Evolutionary conservation across 2,113 vertebrate genomes (phyloP).

Genomic region (Diglossa brunneiventris): DNA sequence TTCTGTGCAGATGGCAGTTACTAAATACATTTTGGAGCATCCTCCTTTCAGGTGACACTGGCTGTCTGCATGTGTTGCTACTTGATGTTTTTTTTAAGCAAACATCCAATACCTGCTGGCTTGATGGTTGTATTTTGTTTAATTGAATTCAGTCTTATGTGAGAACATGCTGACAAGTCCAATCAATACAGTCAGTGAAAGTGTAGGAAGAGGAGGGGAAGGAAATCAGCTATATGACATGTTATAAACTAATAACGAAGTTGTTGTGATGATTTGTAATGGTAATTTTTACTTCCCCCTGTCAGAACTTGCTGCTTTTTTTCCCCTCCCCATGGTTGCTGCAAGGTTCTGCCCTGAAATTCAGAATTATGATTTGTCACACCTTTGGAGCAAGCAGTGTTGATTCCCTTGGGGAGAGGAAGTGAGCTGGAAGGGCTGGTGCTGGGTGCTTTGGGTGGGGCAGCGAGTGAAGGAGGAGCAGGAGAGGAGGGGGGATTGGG

Average conservation of each 20-base stretch:
- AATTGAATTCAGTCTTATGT: not conserved
- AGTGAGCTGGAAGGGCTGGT: slow-evolving; percentile 46
- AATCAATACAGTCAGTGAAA: slow-evolving; percentile 18
- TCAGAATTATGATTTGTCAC: not conserved
- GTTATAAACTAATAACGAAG: not conserved
- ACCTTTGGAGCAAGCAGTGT: not conserved
- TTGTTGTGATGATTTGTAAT: not conserved
- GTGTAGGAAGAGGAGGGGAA: not conserved
- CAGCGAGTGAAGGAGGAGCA: not conserved
- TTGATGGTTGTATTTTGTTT: not conserved
- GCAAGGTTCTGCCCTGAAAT: slow-evolving; percentile 21
- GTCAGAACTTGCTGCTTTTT: not conserved
- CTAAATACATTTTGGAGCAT: not conserved
- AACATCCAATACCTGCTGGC: not conserved
- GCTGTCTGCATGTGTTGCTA: not conserved
- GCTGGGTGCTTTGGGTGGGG: slow-evolving; percentile 57
- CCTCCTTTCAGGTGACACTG: not conserved
- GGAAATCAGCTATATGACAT: not conserved
- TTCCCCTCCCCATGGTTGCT: not conserved
- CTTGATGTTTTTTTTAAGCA: not conserved
- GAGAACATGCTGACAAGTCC: slow-evolving; percentile 20
- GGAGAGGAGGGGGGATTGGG: not conserved
- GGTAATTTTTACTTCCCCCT: not conserved
- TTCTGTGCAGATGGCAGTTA: not conserved
- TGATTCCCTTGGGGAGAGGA: not conserved